A percentile compares a stretch with the other conserved stretches of the same genome.
phyloP scores from a whole-genome alignment of 2,797 vertebrate species.

The Helostoma temminkii region DNA sequence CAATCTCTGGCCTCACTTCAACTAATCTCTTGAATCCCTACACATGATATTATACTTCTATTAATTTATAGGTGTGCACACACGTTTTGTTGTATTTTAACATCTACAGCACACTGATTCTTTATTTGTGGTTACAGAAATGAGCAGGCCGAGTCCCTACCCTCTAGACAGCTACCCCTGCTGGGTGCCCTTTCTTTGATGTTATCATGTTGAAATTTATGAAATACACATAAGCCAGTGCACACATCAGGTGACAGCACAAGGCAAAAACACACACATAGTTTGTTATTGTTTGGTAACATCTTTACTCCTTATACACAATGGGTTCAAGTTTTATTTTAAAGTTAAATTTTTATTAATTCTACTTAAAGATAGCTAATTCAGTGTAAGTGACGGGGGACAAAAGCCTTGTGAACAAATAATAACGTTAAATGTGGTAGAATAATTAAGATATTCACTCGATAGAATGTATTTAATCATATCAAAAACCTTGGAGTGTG shows the following conservation, averaged over 20 bases:
- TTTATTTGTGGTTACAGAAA: conserved; percentile 27
- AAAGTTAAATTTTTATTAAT: no score
- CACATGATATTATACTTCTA: background rate
- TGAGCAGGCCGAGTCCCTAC: conserved; percentile 26
- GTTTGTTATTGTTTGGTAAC: no score
- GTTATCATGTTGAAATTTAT: conserved; percentile 30
- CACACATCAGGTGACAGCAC: conserved; percentile 3
- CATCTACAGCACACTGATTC: conserved; percentile 13
- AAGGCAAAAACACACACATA: conserved; percentile 8
- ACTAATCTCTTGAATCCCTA: background rate
- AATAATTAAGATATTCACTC: no score
- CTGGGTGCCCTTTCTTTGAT: conserved; percentile 53
- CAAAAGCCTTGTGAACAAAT: no score
- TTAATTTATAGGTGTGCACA: background rate
- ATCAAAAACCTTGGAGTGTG: no score
- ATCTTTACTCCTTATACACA: no score
- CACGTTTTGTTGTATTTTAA: conserved; percentile 10
- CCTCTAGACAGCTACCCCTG: conserved; percentile 32
- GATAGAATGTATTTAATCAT: no score
- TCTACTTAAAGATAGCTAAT: no score
- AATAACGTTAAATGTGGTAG: no score
- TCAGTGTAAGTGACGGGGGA: no score
- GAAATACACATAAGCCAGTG: conserved; percentile 4
- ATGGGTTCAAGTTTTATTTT: no score
- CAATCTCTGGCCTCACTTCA: conserved; percentile 2